phyloP scores from a whole-genome alignment of 2,888 invertebrate species.

The Aleiodes testaceus region DNA sequence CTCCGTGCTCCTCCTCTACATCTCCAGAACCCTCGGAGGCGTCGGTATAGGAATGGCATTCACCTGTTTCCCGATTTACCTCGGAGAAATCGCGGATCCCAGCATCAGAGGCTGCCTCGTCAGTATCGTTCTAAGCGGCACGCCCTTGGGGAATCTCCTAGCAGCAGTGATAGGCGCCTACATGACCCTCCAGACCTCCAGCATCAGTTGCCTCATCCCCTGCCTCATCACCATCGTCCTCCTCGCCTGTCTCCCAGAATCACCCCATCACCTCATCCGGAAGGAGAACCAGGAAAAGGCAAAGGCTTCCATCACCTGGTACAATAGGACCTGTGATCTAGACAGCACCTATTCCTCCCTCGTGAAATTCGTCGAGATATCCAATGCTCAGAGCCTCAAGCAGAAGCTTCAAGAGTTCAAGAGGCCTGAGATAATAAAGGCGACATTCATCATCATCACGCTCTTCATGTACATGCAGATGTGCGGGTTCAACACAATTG shows the following conservation, averaged over 20 bases:
- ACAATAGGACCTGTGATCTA: conserved; percentile 60
- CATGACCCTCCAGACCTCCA: conserved; percentile 52
- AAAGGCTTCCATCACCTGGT: conserved; percentile 54
- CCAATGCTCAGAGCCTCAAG: conserved; percentile 19
- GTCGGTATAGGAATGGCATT: conserved; percentile 61
- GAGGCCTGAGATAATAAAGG: conserved; percentile 48
- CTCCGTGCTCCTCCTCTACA: conserved; percentile 46
- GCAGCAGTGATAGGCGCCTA: conserved; percentile 63
- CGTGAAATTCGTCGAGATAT: conserved; percentile 16
- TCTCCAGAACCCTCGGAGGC: conserved; percentile 47
- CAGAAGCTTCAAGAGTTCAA: conserved; percentile 47
- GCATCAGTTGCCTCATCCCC: conserved; percentile 59
- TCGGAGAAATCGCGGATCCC: conserved; percentile 62
- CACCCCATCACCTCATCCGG: conserved; percentile 61
- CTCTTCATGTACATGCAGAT: conserved; percentile 60
- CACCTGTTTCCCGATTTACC: conserved; percentile 60
- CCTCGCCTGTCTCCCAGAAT: conserved; percentile 62
- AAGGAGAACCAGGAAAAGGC: conserved; percentile 55
- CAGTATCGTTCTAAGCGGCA: conserved; percentile 59
- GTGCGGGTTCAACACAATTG: conserved; percentile 56
- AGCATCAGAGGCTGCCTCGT: conserved; percentile 64
- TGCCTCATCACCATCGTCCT: conserved; percentile 52
- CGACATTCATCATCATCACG: conserved; percentile 52
- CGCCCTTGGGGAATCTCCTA: conserved; percentile 60
- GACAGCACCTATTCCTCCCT: conserved; percentile 52